These are phyloP conservation scores for Promerops cafer DNA, from an alignment of 2,113 vertebrate species.

Conservation along the genomic window DNA sequence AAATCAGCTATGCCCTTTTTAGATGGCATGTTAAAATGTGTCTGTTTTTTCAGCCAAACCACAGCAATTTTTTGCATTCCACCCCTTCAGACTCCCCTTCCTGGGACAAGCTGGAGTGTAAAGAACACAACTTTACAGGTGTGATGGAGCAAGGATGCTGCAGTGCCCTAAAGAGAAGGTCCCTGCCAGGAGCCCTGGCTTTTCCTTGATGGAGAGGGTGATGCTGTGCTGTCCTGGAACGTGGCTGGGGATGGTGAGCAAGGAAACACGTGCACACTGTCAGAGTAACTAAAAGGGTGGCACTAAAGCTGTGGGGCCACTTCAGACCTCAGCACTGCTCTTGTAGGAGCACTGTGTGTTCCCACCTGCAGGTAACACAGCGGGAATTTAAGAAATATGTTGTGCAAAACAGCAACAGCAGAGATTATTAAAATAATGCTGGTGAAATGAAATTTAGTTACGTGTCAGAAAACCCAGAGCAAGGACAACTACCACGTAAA, in stretches of 20 bases:
- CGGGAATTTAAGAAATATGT: background rate
- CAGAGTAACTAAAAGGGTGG: too few relatives aligned
- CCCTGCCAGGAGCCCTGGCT: background rate
- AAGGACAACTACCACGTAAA: background rate
- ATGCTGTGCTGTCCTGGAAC: background rate
- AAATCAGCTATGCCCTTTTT: constrained; percentile 23
- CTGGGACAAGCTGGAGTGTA: background rate
- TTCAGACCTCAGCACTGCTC: background rate
- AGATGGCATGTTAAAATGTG: constrained; percentile 4
- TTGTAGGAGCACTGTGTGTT: background rate
- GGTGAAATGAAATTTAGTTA: background rate
- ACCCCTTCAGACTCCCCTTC: background rate
- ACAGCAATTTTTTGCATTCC: background rate
- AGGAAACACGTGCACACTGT: background rate
- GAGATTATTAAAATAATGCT: background rate
- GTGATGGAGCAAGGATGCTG: background rate
- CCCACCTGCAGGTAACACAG: background rate
- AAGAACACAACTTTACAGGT: background rate
- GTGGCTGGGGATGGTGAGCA: background rate
- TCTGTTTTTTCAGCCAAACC: background rate
- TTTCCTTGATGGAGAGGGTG: background rate
- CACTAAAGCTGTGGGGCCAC: background rate
- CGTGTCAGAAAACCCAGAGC: background rate
- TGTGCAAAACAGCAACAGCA: background rate
- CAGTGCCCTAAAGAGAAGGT: background rate